Conservation (phyloP, 2,797 vertebrate species). For the Australoheros facetus region DNA sequence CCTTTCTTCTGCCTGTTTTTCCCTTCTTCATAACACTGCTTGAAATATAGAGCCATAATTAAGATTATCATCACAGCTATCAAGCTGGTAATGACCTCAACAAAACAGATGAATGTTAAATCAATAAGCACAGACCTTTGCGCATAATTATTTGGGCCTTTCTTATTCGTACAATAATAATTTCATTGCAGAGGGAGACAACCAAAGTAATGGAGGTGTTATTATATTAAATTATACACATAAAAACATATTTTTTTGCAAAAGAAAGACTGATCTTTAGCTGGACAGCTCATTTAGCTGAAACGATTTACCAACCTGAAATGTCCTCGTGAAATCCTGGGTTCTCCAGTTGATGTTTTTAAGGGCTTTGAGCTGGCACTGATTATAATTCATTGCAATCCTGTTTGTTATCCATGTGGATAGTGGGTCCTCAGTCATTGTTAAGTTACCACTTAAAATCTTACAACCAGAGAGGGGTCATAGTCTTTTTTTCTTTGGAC, state of each 20-base stretch:
- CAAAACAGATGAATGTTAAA: conserved; percentile 70
- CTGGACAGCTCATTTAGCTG: conserved; percentile 7
- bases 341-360: conserved; percentile 5
- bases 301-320: conserved; percentile 16
- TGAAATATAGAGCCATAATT: conserved; percentile 57
- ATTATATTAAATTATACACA: conserved; percentile 50
- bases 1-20: background rate
- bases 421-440: background rate
- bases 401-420: background rate
- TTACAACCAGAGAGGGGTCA: background rate
- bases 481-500: background rate
- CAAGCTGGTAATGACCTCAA: conserved; percentile 57
- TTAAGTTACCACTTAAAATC: conserved; percentile 14
- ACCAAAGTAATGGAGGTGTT: conserved; percentile 53
- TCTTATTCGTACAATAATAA: conserved; percentile 63
- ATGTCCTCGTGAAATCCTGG: background rate
- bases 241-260: conserved; percentile 31
- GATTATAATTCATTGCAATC: background rate
- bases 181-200: conserved; percentile 60
- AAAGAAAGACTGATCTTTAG: conserved; percentile 22
- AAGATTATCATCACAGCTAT: conserved; percentile 58
- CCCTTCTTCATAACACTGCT: conserved; percentile 18
- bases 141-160: conserved; percentile 46
- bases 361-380: conserved; percentile 11
- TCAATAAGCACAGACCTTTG: conserved; percentile 72